Percentiles rank a stretch among this genome's conserved stretches.
Conservation (phyloP, 2,113 vertebrate genomes). For the Puffinus mauretanicus region DNA sequence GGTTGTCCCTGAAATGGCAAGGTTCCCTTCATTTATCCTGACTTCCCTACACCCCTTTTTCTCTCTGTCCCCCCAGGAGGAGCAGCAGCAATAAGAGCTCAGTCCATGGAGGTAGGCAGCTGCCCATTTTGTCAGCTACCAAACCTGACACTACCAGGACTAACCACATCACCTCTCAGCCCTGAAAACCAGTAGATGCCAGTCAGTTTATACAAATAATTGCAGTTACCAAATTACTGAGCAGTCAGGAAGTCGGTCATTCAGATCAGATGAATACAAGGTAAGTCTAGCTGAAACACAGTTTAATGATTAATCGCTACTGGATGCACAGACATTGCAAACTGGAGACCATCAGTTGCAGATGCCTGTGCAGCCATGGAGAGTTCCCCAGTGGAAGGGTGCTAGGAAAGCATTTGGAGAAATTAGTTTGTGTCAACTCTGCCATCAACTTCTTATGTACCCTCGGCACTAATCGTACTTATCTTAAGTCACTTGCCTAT, state of each 20-base stretch:
- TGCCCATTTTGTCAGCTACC: background rate
- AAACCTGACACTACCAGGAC: background rate
- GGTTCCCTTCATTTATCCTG: background rate
- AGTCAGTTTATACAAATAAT: background rate
- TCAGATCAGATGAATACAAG: background rate
- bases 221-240: background rate
- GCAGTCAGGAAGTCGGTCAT: background rate
- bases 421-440: background rate
- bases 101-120: background rate
- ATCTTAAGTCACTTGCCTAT: background rate
- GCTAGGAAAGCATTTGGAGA: background rate
- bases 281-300: background rate
- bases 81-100: background rate
- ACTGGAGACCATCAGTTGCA: background rate
- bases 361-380: background rate
- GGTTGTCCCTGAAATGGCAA: background rate
- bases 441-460: background rate
- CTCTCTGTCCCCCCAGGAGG: background rate
- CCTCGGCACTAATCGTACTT: background rate
- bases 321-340: background rate
- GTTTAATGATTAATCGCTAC: background rate
- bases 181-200: background rate
- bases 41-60: background rate
- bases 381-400: background rate
- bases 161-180: background rate